A percentile compares a stretch with the other conserved stretches of the same genome.
Conservation (phyloP, 2,797 vertebrate genomes). For the Pogonophryne albipinna region DNA sequence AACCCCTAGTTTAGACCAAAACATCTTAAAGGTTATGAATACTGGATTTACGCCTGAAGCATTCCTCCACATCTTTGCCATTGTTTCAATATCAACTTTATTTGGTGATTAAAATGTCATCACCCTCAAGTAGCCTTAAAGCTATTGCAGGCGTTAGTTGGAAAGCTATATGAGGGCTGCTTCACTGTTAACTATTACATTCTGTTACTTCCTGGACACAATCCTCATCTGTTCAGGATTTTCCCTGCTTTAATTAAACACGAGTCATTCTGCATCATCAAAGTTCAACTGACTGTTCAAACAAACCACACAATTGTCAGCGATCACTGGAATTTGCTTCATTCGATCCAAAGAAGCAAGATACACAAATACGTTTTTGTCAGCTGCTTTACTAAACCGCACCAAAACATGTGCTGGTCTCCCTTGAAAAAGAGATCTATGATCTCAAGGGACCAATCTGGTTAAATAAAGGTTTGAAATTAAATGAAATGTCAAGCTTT, state of each 20-base stretch:
- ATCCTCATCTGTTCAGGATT: slow-evolving; percentile 4
- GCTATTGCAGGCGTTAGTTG: slow-evolving; percentile 10
- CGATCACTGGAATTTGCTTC: slow-evolving; percentile 6
- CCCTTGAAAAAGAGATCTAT: too few species aligned
- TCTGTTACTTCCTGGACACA: slow-evolving; percentile 7
- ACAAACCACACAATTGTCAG: slow-evolving; percentile 2
- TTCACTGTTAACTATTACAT: slow-evolving; percentile 2
- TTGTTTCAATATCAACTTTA: not conserved
- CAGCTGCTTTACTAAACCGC: slow-evolving; percentile 5
- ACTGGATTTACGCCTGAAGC: not conserved
- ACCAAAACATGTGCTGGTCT: too few species aligned
- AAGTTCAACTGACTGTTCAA: slow-evolving; percentile 9
- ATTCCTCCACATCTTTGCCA: not conserved
- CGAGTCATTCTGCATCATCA: not conserved
- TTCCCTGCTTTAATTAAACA: not conserved
- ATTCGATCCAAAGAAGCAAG: slow-evolving; percentile 12
- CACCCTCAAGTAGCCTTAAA: slow-evolving; percentile 4
- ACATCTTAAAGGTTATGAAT: not conserved
- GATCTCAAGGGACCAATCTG: too few species aligned
- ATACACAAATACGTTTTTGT: slow-evolving; percentile 13
- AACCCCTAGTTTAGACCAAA: not conserved
- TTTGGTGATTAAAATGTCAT: not conserved
- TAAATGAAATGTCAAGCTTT: not conserved
- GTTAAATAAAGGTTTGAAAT: too few species aligned
- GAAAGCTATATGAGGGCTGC: not conserved